A percentile compares a stretch with the other conserved stretches of the same genome.
These are phyloP conservation scores for Eristalis arbustorum DNA, from an alignment of 2,888 invertebrate species.

Conservation along the genomic window DNA sequence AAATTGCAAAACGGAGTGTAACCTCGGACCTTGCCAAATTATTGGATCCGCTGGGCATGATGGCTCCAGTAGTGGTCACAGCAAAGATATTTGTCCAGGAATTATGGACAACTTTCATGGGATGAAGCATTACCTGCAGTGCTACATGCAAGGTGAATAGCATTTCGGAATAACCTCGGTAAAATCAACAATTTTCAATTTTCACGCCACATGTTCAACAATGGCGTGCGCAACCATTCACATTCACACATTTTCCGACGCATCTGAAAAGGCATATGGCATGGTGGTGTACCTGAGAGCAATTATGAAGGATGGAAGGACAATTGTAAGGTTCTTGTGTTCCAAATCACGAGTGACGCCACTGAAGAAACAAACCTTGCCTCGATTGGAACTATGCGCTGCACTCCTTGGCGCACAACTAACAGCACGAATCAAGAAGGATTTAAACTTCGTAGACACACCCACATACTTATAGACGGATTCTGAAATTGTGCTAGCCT, in stretches of 20 bases:
- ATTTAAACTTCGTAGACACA: neutral
- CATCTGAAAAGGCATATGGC: too few relatives aligned
- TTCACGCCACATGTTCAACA: slow-evolving; percentile 20
- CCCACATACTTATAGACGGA: slow-evolving; percentile 32
- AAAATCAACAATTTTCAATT: slow-evolving; percentile 15
- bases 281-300: too few relatives aligned
- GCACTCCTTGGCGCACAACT: slow-evolving; percentile 13
- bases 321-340: too few relatives aligned
- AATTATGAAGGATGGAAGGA: too few relatives aligned
- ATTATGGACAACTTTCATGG: slow-evolving; percentile 50
- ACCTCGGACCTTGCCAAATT: slow-evolving; percentile 30
- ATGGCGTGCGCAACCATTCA: neutral
- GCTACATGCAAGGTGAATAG: slow-evolving; percentile 21
- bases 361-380: neutral
- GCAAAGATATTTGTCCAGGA: slow-evolving; percentile 58
- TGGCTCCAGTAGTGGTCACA: slow-evolving; percentile 43
- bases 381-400: slow-evolving; percentile 35
- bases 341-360: too few relatives aligned
- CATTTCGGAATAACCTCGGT: neutral
- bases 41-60: slow-evolving; percentile 51
- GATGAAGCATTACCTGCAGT: slow-evolving; percentile 39
- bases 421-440: neutral
- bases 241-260: neutral
- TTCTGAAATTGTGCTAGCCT: slow-evolving; percentile 24
- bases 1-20: slow-evolving; percentile 38